Evolutionary conservation across 2,113 vertebrate genomes (phyloP).

Genomic region (Scomber japonicus): DNA sequence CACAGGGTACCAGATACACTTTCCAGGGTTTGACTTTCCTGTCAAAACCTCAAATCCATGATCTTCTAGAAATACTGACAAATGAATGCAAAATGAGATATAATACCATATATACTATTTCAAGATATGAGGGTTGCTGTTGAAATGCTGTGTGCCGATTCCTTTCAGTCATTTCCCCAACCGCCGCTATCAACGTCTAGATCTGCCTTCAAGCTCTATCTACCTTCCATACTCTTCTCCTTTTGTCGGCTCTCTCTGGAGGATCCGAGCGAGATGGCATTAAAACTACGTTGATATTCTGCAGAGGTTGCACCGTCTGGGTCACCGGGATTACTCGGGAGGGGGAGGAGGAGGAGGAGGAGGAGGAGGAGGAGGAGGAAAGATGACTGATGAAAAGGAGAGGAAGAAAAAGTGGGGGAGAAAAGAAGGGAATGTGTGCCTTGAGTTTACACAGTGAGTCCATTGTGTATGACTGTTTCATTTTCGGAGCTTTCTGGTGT

Average conservation of each 20-base stretch:
- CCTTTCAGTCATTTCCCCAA: slow-evolving; percentile 14
- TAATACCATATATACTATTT: neutral
- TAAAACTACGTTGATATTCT: slow-evolving; percentile 58
- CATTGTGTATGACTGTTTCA: slow-evolving; percentile 49
- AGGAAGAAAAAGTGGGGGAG: neutral
- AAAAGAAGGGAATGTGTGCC: slow-evolving; percentile 16
- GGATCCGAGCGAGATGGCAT: slow-evolving; percentile 41
- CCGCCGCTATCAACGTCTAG: slow-evolving; percentile 41
- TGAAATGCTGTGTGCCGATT: neutral
- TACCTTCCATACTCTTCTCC: slow-evolving; percentile 18
- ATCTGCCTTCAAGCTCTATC: slow-evolving; percentile 48
- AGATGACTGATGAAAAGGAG: neutral
- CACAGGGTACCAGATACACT: no score
- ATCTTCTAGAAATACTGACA: no score
- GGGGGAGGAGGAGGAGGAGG: neutral
- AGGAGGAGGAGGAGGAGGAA: slow-evolving; percentile 5
- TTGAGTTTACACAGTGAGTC: slow-evolving; percentile 38
- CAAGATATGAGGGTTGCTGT: neutral
- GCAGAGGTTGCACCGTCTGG: slow-evolving; percentile 58
- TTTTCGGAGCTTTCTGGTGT: slow-evolving; percentile 47
- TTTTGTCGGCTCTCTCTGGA: slow-evolving; percentile 45
- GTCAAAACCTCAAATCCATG: no score
- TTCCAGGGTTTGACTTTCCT: no score
- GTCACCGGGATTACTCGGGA: slow-evolving; percentile 36
- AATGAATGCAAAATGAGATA: no score